phyloP scores from a whole-genome alignment of 2,888 invertebrate species.

The Panopea generosa region DNA sequence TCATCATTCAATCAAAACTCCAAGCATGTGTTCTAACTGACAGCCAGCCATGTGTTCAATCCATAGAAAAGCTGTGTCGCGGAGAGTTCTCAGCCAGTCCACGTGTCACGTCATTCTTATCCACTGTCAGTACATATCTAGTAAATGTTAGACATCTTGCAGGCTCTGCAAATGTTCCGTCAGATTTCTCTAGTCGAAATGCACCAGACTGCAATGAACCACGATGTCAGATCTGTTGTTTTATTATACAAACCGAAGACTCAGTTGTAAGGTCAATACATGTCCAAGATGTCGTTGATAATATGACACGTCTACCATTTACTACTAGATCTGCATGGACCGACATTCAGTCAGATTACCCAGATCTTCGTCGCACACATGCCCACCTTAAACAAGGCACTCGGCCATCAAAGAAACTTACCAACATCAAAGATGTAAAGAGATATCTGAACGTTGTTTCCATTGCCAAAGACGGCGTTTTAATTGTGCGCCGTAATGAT shows the following conservation, averaged over 20 bases:
- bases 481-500: too few species aligned
- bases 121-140: conserved; percentile 50
- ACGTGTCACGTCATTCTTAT: conserved; percentile 56
- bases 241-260: conserved; percentile 49
- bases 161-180: conserved; percentile 30
- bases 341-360: too few species aligned
- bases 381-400: conserved; percentile 62
- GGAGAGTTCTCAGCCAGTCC: conserved; percentile 66
- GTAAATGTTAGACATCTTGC: conserved; percentile 29
- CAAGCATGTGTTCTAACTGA: conserved; percentile 45
- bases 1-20: conserved; percentile 59
- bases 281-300: conserved; percentile 18
- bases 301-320: conserved; percentile 43
- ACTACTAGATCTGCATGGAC: conserved; percentile 60
- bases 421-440: too few species aligned
- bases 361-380: conserved; percentile 62
- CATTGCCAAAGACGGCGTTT: too few species aligned
- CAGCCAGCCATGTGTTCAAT: conserved; percentile 67
- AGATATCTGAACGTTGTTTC: too few species aligned
- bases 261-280: too few species aligned
- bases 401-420: too few species aligned
- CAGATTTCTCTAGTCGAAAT: conserved; percentile 60
- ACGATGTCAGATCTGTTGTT: conserved; percentile 59
- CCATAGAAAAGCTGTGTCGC: conserved; percentile 57
- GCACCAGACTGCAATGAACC: conserved; percentile 52